Percentiles rank a stretch among this genome's conserved stretches.
Conservation (phyloP, 1,140 invertebrate genomes). For the Aphidius ervi region DNA sequence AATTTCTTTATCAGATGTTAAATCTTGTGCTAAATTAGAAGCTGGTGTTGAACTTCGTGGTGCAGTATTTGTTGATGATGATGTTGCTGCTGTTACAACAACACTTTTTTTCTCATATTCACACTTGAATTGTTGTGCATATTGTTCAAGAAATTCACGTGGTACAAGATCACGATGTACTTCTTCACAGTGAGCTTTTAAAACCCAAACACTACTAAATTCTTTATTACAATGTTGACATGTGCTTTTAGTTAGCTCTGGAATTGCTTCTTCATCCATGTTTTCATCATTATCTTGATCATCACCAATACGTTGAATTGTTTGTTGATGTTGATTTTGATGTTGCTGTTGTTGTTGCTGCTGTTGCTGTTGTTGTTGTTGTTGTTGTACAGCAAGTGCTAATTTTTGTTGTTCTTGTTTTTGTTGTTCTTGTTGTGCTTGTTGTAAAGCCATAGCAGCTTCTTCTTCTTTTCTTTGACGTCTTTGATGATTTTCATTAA, state of each 20-base stretch:
- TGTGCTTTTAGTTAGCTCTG: conserved; percentile 61
- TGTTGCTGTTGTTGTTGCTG: conserved; percentile 28
- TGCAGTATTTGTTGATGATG: conserved; percentile 56
- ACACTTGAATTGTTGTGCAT: conserved; percentile 83
- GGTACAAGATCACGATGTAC: conserved; percentile 89
- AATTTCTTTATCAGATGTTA: conserved; percentile 42
- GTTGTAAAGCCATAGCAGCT: conserved; percentile 51
- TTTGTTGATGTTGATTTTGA: conserved; percentile 41
- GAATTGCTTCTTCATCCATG: conserved; percentile 58
- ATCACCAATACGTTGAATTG: conserved; percentile 34
- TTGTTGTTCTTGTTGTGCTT: conserved; percentile 50
- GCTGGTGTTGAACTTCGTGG: conserved; percentile 58
- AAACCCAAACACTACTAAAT: conserved; percentile 92
- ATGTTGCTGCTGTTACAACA: conserved; percentile 62
- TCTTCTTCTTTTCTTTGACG: conserved; percentile 58
- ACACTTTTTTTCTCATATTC: conserved; percentile 80
- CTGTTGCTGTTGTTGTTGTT: conserved; percentile 39
- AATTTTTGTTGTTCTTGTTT: conserved; percentile 47
- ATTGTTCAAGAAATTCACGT: conserved; percentile 82
- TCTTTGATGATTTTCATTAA: conserved; percentile 85
- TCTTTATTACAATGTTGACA: conserved; percentile 89
- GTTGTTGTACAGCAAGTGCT: conserved; percentile 37
- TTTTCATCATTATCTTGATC: conserved; percentile 53
- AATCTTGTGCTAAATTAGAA: conserved; percentile 40
- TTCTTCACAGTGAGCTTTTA: conserved; percentile 94